Conservation (phyloP, 1,140 invertebrate genomes). For the Neodiprion pinetum region DNA sequence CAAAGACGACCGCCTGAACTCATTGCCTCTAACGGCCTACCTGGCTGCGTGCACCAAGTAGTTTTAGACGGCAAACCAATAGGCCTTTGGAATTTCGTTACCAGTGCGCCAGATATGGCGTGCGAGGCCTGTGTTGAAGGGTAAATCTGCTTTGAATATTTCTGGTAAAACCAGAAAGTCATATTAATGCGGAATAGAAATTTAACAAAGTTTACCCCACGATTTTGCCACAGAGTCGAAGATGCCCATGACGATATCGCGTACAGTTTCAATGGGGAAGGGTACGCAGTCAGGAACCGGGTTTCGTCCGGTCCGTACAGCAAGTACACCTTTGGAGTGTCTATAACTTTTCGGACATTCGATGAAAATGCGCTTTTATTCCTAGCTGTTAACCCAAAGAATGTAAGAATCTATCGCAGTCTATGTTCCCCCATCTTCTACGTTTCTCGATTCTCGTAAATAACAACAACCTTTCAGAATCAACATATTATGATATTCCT, state of each 20-base stretch:
- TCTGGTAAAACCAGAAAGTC: too few relatives aligned
- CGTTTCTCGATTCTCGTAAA: neutral
- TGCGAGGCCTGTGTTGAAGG: slow-evolving; percentile 81
- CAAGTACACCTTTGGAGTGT: slow-evolving; percentile 77
- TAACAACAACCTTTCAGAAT: slow-evolving; percentile 62
- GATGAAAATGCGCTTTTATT: slow-evolving; percentile 90
- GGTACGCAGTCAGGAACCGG: slow-evolving; percentile 76
- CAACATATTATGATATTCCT: slow-evolving; percentile 81
- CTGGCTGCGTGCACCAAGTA: slow-evolving; percentile 82
- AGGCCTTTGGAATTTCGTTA: slow-evolving; percentile 88
- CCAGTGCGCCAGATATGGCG: slow-evolving; percentile 66
- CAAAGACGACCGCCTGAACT: slow-evolving; percentile 60
- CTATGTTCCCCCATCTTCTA: slow-evolving; percentile 20
- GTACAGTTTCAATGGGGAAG: slow-evolving; percentile 78
- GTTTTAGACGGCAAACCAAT: slow-evolving; percentile 78
- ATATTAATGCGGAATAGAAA: too few relatives aligned
- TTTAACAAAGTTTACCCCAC: too few relatives aligned
- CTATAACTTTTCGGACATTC: slow-evolving; percentile 83
- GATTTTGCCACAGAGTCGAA: slow-evolving; percentile 60
- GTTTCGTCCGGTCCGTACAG: slow-evolving; percentile 70
- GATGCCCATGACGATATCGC: slow-evolving; percentile 60
- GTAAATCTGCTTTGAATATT: slow-evolving; percentile 51
- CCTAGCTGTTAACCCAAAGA: slow-evolving; percentile 76
- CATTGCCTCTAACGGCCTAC: slow-evolving; percentile 61
- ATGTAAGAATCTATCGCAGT: slow-evolving; percentile 55